Evolutionary conservation across 2,888 invertebrate species (phyloP).

Genomic region (Acanthosepion esculentum): DNA sequence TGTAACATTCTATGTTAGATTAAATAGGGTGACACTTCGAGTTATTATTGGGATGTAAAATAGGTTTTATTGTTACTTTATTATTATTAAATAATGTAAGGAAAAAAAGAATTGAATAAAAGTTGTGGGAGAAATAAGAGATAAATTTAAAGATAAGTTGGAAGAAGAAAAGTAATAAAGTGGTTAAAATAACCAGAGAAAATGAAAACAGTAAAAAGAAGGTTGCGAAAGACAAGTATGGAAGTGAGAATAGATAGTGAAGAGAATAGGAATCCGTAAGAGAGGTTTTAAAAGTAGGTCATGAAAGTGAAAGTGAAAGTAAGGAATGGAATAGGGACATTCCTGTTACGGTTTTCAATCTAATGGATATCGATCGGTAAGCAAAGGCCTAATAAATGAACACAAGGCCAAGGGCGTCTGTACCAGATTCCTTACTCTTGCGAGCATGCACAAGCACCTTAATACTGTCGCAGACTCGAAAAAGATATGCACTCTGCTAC

Average conservation of each 20-base stretch:
- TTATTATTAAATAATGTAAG: no score
- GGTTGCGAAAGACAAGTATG: neutral
- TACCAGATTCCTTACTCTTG: neutral
- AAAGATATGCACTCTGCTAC: neutral
- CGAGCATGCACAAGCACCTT: neutral
- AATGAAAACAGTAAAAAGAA: neutral
- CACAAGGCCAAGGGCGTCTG: neutral
- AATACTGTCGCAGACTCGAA: neutral
- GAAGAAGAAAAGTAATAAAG: neutral
- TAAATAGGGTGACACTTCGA: no score
- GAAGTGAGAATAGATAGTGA: neutral
- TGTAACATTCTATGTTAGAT: no score
- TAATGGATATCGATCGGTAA: neutral
- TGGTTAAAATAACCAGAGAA: neutral
- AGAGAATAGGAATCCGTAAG: no score
- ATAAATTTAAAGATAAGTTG: no score
- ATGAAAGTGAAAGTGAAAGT: neutral
- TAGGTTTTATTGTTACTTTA: no score
- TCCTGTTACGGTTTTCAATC: neutral
- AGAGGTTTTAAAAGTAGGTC: neutral
- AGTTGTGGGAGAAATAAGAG: no score
- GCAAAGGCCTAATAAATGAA: neutral
- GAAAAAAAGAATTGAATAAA: no score
- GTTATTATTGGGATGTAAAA: no score
- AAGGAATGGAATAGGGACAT: neutral